Base-by-base conservation (phyloP, 2,797 vertebrate species). In the Anguilla megastoma region DNA sequence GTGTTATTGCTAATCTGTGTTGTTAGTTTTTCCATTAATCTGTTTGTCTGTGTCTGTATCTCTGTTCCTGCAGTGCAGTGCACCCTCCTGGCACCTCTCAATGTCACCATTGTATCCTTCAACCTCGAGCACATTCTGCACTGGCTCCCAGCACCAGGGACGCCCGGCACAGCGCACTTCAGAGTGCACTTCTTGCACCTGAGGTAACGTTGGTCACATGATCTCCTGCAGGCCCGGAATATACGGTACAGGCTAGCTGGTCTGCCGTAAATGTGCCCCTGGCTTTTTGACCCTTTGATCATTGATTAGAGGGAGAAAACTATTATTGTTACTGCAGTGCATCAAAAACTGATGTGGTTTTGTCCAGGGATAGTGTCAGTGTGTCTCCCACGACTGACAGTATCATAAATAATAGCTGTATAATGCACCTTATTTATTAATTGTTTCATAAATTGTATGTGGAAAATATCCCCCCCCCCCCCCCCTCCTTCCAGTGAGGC, bases 91-190 rank as follows among this genome's bases (percentile, higher is more conserved):
- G 87, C 91, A 1, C 95, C 95, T 2, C 54, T 89, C 90, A 93
- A 90, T 0, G 89, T 95, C 60, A 91, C 92, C 87, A 92, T 96
- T 85, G 85, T 90, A 4, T 95, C 95, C 80, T 89, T 93, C 88
- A 95, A 96, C 93, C 88, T 95, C 93, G 89, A 93, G 85, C 95
- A 95, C 80, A 89, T 82, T 0, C 92, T 96, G 27, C 89, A 86
- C 33, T 95, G 95, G 92, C 90, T 86, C 45, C 92, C 94, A 0
- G 94, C 91, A 5, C 88, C 71, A 0, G 86, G 36, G 52, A 94
- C 90, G 2, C 91, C 93, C 0, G 0, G 87, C 0, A 33, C 87
- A 1, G 24, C 91, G 30, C 88, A 0, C 27, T 96, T 94, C 90
- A 85, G 76, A 0, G 93, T 95, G 0, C 89, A 95, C 48, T 45